Base-by-base conservation (phyloP, 2,797 vertebrate species). In the Alectoris magna region DNA sequence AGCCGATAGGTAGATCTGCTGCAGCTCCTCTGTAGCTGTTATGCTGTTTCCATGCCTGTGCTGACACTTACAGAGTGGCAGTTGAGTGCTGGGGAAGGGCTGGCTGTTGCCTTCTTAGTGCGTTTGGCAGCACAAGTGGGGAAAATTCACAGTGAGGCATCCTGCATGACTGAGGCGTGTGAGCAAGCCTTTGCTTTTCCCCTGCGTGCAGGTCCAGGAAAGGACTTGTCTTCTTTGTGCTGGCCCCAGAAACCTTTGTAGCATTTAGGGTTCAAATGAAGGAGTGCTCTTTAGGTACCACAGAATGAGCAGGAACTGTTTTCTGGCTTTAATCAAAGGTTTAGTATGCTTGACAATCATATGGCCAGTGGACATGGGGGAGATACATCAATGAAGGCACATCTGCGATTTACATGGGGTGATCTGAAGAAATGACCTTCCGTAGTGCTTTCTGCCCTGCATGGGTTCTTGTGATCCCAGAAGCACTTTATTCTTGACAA, bases 21-120 rank as follows among this genome's bases (percentile, higher is more conserved):
- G 48, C 6, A 69, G 18, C 18, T 94, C 31, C 55, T 77, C 36
- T 5, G 0, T 4, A 83, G 49, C 44, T 78, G 18, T 6, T 80
- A 44, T 27, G 10, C 26, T 82, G 17, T 51, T 67, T 76, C 39
- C 0, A 0, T 13, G 13, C 41, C 43, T 0, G 0, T 72, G 19
- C 19, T 88, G 72, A 87, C 12, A 2, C 83, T 91, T 93, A 67
- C 16, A 29, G 51, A 81, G 56, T 78, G n/a, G 16, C 18, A 67
- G 14, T 27, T 26, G 51, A 91, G 36, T 36, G 14, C 13, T 34
- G 17, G 5, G 16, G 15, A n/a, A 83, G 41, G 70, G 31, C 5
- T 39, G 59, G 43, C 19, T 78, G 39, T 75, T 80, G 55, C 36
- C 23, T 75, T 78, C 11, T 36, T 46, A 84, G 14, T 6, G 24